Base-by-base conservation (phyloP, 2,113 vertebrate genomes). In the Kryptolebias marmoratus region DNA sequence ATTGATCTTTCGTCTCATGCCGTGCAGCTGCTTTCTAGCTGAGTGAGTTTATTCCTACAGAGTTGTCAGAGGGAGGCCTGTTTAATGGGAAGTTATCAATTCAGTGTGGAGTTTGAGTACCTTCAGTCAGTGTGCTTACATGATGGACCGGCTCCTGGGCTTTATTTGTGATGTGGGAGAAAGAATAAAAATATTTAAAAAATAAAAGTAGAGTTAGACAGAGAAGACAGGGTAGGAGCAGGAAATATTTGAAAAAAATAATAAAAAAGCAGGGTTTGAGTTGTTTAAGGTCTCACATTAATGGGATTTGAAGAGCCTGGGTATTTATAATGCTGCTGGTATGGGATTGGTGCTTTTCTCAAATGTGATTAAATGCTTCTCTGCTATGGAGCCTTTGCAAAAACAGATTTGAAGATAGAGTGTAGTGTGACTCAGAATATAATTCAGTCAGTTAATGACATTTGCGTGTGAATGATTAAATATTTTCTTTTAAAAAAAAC, bases 1-100 rank as follows among this genome's bases (percentile, higher is more conserved):
- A 91, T 91, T 78, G 90, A 91, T 90, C 89, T 87, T 72, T 70
- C 68, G 66, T 70, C 57, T 61, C 8, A 27, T 68, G n/a, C 64
- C 62, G 75, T 87, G 87, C 84, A 80, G 85, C 71, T 62, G 75
- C 57, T 81, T 82, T 87, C 80, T 86, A 78, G 87, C 71, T 80
- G 85, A 86, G 76, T 81, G 87, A 64, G 67, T 88, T 80, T 75
- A 79, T 66, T 85, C 84, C 68, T 76, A 69, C 81, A 77, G 69
- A 80, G 81, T 77, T 81, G 81, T 89, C 85, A 71, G 78, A 74
- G 76, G 73, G 67, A 59, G 75, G 78, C 71, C 82, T 75, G 71
- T 79, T 86, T 86, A 89, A 89, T 87, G 82, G 88, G 73, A 59
- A 74, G 77, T 86, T 85, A 79, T 86, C 83, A 88, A 80, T 83